phyloP scores from a whole-genome alignment of 2,888 invertebrate species.

The Drepana falcataria region DNA sequence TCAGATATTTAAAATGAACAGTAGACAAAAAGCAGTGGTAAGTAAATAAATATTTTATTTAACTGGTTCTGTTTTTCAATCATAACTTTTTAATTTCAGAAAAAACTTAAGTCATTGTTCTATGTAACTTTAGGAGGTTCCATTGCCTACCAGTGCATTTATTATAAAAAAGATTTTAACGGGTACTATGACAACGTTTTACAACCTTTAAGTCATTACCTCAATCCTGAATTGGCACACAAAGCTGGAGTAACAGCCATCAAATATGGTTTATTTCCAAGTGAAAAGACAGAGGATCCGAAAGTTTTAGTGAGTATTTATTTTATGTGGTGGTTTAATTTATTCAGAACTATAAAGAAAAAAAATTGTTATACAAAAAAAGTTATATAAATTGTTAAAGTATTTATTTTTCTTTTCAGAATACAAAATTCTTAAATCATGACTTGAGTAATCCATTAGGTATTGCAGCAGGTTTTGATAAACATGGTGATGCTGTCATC shows the following conservation, averaged over 20 bases:
- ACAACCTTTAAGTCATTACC: constrained; percentile 83
- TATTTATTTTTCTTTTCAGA: constrained; percentile 64
- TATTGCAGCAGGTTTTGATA: constrained; percentile 99
- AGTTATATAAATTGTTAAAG: too few relatives aligned
- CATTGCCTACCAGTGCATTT: constrained; percentile 82
- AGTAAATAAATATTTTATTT: not conserved
- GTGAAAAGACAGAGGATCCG: constrained; percentile 79
- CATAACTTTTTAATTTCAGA: constrained; percentile 55
- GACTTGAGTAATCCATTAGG: constrained; percentile 93
- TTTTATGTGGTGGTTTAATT: not conserved
- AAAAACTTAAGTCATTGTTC: constrained; percentile 83
- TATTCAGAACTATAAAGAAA: too few relatives aligned
- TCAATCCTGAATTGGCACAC: constrained; percentile 92
- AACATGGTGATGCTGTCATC: constrained; percentile 93
- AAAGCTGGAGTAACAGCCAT: constrained; percentile 85
- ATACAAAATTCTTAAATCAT: constrained; percentile 83
- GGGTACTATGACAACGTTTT: constrained; percentile 86
- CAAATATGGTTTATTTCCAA: constrained; percentile 86
- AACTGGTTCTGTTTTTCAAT: too few relatives aligned
- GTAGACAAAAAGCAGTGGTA: not conserved
- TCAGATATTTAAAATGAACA: not conserved
- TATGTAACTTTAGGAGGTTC: constrained; percentile 82
- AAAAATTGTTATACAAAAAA: too few relatives aligned
- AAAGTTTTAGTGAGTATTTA: constrained; percentile 78
- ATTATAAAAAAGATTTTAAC: constrained; percentile 86